These are phyloP conservation scores for Stichodactyla mertensii DNA, from an alignment of 64 coral and sea anemone species.

Conservation along the genomic window DNA sequence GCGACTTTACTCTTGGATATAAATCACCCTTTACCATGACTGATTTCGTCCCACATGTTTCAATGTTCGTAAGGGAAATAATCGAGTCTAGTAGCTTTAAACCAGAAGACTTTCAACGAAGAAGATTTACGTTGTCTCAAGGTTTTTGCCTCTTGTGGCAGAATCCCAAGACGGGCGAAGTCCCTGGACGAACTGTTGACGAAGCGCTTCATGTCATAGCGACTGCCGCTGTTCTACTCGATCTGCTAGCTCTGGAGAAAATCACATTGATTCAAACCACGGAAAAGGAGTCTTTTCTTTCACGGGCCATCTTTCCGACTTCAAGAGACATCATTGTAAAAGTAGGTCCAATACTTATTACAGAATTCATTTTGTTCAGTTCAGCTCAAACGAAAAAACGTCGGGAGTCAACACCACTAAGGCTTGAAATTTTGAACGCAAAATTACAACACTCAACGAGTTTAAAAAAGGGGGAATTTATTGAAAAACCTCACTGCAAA, in stretches of 20 bases:
- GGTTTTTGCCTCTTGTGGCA: slow-evolving; percentile 2
- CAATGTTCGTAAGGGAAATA: not conserved
- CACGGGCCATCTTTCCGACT: not conserved
- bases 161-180: not conserved
- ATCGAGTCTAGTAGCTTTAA: not conserved
- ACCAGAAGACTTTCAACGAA: not conserved
- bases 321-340: not conserved
- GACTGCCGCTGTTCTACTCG: not conserved
- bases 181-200: not conserved
- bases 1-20: too few relatives aligned
- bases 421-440: too few relatives aligned
- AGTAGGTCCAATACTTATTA: not conserved
- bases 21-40: not conserved
- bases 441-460: too few relatives aligned
- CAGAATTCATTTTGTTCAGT: too few relatives aligned
- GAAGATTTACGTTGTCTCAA: not conserved
- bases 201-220: not conserved
- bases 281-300: not conserved
- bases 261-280: not conserved
- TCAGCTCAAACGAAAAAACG: too few relatives aligned
- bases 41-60: not conserved
- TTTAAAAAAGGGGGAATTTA: too few relatives aligned
- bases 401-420: too few relatives aligned
- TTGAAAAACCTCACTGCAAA: too few relatives aligned
- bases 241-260: not conserved